Evolutionary conservation across 2,888 invertebrate genomes (phyloP).

Genomic region (Amphipoea oculea): DNA sequence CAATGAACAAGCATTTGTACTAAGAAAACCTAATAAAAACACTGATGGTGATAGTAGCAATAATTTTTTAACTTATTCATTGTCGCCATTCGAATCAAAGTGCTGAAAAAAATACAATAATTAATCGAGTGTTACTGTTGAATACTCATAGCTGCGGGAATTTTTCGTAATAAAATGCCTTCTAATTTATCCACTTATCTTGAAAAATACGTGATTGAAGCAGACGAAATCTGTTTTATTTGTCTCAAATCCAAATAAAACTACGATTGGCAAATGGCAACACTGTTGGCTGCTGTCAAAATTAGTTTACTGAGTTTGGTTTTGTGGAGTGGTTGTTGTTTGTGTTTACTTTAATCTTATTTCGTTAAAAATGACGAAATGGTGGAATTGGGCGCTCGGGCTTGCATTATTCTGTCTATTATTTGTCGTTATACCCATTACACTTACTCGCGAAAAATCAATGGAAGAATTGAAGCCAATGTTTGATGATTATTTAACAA

Average conservation of each 20-base stretch:
- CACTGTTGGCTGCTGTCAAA: slow-evolving; percentile 28
- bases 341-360: slow-evolving; percentile 42
- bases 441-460: slow-evolving; percentile 69
- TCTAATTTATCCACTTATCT: neutral
- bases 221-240: neutral
- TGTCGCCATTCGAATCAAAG: neutral
- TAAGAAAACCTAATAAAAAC: neutral
- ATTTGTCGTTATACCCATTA: slow-evolving; percentile 82
- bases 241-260: neutral
- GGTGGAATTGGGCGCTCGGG: slow-evolving; percentile 85
- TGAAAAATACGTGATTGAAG: neutral
- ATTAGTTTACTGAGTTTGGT: slow-evolving; percentile 46
- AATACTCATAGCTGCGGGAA: neutral
- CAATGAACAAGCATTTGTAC: neutral
- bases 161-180: neutral
- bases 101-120: neutral
- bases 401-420: slow-evolving; percentile 80
- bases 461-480: slow-evolving; percentile 77
- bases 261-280: slow-evolving; percentile 27
- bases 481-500: slow-evolving; percentile 88
- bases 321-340: slow-evolving; percentile 42
- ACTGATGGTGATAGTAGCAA: neutral
- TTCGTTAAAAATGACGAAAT: slow-evolving; percentile 80
- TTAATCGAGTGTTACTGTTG: neutral
- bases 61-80: neutral